Conservation (phyloP, 2,797 vertebrate genomes). For the Gymnocypris eckloni region DNA sequence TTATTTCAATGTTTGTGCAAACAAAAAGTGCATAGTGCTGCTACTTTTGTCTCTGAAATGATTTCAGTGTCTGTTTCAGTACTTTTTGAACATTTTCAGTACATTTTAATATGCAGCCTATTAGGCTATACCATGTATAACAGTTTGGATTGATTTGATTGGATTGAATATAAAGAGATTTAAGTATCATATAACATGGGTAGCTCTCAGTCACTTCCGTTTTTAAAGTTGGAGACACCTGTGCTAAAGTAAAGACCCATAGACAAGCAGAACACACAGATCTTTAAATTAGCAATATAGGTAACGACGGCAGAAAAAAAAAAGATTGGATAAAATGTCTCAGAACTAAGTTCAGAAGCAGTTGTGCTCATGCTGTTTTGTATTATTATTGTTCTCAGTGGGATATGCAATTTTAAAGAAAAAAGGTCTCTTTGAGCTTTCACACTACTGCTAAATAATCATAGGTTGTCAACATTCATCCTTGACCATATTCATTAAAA, state of each 20-base stretch:
- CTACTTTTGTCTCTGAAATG: background rate
- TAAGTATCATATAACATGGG: no score
- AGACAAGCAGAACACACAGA: background rate
- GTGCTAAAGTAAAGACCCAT: background rate
- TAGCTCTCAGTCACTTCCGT: no score
- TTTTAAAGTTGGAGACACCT: background rate
- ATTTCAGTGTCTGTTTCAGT: no score
- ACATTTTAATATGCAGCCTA: background rate
- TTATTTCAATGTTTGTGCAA: no score
- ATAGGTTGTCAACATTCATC: background rate
- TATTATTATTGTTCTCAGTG: background rate
- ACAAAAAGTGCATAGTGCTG: background rate
- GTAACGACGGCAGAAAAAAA: background rate
- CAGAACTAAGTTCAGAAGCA: background rate
- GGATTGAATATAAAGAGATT: background rate
- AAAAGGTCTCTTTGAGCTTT: background rate
- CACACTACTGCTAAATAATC: background rate
- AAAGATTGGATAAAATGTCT: background rate
- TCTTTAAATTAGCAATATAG: background rate
- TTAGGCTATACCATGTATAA: background rate
- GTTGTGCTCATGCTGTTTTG: no score
- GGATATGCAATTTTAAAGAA: background rate
- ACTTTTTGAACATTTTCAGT: background rate
- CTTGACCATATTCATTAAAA: slow-evolving; percentile 12
- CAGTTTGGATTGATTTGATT: background rate